Evolutionary conservation across 2,888 invertebrate species (phyloP).

Genomic region (Trissolcus brochymenae): DNA sequence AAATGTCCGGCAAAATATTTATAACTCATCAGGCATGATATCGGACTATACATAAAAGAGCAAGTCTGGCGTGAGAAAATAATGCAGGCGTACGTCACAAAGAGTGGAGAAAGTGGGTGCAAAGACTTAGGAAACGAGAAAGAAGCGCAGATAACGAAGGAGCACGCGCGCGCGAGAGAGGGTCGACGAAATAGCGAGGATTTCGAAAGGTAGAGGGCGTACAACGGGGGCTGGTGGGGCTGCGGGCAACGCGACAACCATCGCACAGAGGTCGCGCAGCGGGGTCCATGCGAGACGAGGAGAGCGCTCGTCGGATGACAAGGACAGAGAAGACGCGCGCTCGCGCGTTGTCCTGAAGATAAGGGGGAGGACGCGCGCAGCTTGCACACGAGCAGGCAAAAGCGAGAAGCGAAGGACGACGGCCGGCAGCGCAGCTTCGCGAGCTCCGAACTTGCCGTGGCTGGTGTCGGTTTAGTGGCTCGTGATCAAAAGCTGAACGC

Average conservation of each 20-base stretch:
- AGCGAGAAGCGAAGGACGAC: conserved; percentile 63
- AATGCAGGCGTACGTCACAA: conserved; percentile 42
- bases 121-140: conserved; percentile 41
- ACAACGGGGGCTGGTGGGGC: conserved; percentile 32
- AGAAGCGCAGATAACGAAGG: conserved; percentile 53
- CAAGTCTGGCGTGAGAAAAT: conserved; percentile 14
- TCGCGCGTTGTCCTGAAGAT: conserved; percentile 41
- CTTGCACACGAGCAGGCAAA: conserved; percentile 61
- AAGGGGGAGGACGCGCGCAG: conserved; percentile 65
- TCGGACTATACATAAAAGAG: background rate
- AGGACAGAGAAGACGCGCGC: conserved; percentile 35
- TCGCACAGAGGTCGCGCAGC: conserved; percentile 40
- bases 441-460: conserved; percentile 75
- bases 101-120: conserved; percentile 45
- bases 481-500: conserved; percentile 31
- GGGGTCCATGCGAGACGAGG: conserved; percentile 21
- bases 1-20: background rate
- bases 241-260: conserved; percentile 59
- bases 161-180: conserved; percentile 51
- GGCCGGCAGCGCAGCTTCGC: conserved; percentile 73
- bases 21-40: background rate
- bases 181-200: conserved; percentile 61
- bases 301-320: conserved; percentile 8
- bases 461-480: conserved; percentile 62
- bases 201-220: conserved; percentile 37